These are phyloP conservation scores for Scrobipalpa costella DNA, from an alignment of 2,888 invertebrate species.

Conservation along the genomic window DNA sequence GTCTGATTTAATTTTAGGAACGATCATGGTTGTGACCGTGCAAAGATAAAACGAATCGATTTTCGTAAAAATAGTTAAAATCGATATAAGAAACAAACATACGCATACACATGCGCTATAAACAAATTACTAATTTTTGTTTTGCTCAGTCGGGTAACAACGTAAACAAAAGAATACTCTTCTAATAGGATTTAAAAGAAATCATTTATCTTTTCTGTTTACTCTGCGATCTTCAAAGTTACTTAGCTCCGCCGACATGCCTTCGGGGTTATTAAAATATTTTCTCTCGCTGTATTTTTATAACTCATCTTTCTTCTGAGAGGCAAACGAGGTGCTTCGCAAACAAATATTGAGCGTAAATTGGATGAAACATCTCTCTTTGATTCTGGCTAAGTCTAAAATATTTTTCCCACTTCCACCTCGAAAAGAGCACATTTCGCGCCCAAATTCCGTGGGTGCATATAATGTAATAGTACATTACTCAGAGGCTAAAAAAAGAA, in stretches of 20 bases:
- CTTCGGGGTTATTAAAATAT: slow-evolving; percentile 23
- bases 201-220: slow-evolving; percentile 21
- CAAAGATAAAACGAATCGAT: too few relatives aligned
- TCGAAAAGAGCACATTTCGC: not conserved
- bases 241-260: slow-evolving; percentile 1
- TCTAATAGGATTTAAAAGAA: slow-evolving; percentile 27
- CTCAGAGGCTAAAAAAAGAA: too few relatives aligned
- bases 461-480: too few relatives aligned
- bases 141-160: not conserved
- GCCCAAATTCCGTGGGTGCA: not conserved
- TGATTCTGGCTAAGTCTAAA: not conserved
- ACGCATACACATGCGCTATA: too few relatives aligned
- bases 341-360: slow-evolving; percentile 1
- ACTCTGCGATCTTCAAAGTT: slow-evolving; percentile 1
- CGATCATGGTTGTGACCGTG: too few relatives aligned
- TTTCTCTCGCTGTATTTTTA: slow-evolving; percentile 16
- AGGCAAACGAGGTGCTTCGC: not conserved
- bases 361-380: not conserved
- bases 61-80: too few relatives aligned
- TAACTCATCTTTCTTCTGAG: not conserved
- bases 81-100: too few relatives aligned
- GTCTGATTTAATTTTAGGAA: too few relatives aligned
- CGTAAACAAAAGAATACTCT: slow-evolving; percentile 3
- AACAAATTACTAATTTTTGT: too few relatives aligned
- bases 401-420: not conserved